A percentile compares a stretch with the other conserved stretches of the same genome.
Conservation (phyloP, 2,113 vertebrate species). For the Rhinogobius similis region DNA sequence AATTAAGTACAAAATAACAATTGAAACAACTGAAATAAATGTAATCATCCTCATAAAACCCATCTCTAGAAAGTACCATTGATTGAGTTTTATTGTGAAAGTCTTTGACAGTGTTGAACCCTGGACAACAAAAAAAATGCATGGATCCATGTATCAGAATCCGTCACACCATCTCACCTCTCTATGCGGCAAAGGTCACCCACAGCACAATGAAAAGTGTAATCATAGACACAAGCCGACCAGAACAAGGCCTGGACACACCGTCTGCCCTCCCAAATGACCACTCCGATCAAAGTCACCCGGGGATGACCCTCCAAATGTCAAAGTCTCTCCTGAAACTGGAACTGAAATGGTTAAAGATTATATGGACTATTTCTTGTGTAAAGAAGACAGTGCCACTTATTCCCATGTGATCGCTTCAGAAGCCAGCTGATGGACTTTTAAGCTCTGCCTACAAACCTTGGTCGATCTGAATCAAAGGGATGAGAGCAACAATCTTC, state of each 20-base stretch:
- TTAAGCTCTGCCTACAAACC: constrained; percentile 36
- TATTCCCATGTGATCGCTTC: constrained; percentile 22
- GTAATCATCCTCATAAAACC: neutral
- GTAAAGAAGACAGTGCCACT: constrained; percentile 27
- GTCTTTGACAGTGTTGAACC: neutral
- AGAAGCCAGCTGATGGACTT: constrained; percentile 40
- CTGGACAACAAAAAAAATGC: neutral
- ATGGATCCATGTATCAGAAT: neutral
- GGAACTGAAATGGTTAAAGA: constrained; percentile 11
- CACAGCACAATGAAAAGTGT: constrained; percentile 48
- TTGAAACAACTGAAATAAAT: neutral
- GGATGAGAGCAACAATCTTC: constrained; percentile 50
- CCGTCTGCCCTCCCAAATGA: neutral
- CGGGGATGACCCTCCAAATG: constrained; percentile 1
- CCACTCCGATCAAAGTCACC: neutral
- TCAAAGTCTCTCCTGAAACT: neutral
- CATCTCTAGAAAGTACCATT: neutral
- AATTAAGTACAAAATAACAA: neutral
- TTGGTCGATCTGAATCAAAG: neutral
- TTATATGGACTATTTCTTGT: constrained; percentile 29
- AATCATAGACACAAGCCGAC: constrained; percentile 57
- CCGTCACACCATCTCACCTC: constrained; percentile 5
- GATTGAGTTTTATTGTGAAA: neutral
- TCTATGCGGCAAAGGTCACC: constrained; percentile 32
- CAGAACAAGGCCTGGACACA: constrained; percentile 40